phyloP scores from a whole-genome alignment of 53 echinoderm and acorn worm genomes.

The Apostichopus leukothele region DNA sequence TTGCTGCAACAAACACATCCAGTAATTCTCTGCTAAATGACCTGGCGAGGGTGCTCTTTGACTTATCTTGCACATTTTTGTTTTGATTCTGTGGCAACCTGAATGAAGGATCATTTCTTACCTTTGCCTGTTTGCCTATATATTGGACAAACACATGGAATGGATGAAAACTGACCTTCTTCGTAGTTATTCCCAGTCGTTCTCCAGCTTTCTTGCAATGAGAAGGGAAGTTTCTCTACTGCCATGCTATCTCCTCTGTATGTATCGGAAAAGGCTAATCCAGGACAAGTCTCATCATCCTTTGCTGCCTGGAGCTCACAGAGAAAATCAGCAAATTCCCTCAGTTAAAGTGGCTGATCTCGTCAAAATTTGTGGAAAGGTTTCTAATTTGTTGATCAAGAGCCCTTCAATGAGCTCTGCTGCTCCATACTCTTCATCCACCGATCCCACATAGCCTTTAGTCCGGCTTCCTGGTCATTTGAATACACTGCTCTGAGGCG shows the following conservation, averaged over 20 bases:
- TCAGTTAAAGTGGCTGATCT: not conserved
- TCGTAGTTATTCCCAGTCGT: slow-evolving; percentile 36
- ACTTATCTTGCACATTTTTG: not conserved
- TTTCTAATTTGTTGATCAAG: slow-evolving; percentile 31
- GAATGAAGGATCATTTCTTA: slow-evolving; percentile 56
- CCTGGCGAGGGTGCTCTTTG: not conserved
- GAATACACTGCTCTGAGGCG: slow-evolving; percentile 49
- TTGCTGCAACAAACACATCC: not conserved
- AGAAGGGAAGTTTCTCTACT: slow-evolving; percentile 53
- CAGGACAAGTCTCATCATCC: slow-evolving; percentile 33
- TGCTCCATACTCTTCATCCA: slow-evolving; percentile 55
- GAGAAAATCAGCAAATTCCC: slow-evolving; percentile 46
- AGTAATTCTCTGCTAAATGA: slow-evolving; percentile 1
- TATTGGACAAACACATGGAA: slow-evolving; percentile 51
- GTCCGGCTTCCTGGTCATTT: slow-evolving; percentile 15
- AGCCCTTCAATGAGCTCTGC: slow-evolving; percentile 51
- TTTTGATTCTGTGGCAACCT: slow-evolving; percentile 1
- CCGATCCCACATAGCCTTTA: slow-evolving; percentile 50
- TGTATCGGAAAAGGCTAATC: slow-evolving; percentile 46
- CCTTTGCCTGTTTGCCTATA: slow-evolving; percentile 46
- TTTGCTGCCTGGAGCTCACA: slow-evolving; percentile 44
- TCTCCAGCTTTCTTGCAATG: slow-evolving; percentile 56
- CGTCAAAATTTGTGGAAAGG: not conserved
- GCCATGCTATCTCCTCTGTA: slow-evolving; percentile 50
- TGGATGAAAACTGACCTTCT: slow-evolving; percentile 52